Conservation (phyloP, 2,113 vertebrate species). For the Stigmatopora nigra region DNA sequence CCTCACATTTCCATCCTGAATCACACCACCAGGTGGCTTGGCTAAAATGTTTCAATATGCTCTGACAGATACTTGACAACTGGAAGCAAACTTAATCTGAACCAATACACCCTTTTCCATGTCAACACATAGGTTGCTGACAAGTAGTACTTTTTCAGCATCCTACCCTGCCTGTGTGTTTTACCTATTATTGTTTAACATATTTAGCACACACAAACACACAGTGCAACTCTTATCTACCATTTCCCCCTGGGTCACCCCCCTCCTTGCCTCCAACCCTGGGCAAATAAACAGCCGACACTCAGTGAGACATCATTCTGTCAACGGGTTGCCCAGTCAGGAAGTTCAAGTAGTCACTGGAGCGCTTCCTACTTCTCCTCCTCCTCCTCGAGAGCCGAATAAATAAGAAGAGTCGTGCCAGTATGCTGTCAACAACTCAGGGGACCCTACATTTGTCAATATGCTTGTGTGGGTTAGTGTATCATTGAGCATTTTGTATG, state of each 20-base stretch:
- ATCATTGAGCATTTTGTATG: conserved; percentile 24
- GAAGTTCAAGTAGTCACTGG: conserved; percentile 76
- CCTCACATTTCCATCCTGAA: no score
- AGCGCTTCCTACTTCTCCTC: conserved; percentile 69
- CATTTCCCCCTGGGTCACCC: conserved; percentile 15
- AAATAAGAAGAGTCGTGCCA: conserved; percentile 61
- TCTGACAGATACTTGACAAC: no score
- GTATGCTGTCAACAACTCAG: conserved; percentile 55
- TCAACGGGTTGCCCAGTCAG: conserved; percentile 68
- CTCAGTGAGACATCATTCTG: conserved; percentile 76
- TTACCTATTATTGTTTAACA: conserved; percentile 24
- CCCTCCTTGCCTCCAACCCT: conserved; percentile 33
- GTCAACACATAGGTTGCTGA: conserved; percentile 13
- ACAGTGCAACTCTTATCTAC: conserved; percentile 42
- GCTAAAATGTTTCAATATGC: no score
- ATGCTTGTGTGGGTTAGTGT: conserved; percentile 2
- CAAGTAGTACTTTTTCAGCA: neutral
- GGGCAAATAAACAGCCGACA: conserved; percentile 71
- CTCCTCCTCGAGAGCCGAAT: conserved; percentile 73
- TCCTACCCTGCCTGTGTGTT: conserved; percentile 17
- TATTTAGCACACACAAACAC: conserved; percentile 23
- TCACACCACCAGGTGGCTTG: no score
- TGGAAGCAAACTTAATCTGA: neutral
- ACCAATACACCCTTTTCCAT: conserved; percentile 4
- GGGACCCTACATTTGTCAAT: conserved; percentile 1